Percentiles rank a stretch among this genome's conserved stretches.
Evolutionary conservation across 2,113 vertebrate genomes (phyloP).

Genomic region (Galbula dea): DNA sequence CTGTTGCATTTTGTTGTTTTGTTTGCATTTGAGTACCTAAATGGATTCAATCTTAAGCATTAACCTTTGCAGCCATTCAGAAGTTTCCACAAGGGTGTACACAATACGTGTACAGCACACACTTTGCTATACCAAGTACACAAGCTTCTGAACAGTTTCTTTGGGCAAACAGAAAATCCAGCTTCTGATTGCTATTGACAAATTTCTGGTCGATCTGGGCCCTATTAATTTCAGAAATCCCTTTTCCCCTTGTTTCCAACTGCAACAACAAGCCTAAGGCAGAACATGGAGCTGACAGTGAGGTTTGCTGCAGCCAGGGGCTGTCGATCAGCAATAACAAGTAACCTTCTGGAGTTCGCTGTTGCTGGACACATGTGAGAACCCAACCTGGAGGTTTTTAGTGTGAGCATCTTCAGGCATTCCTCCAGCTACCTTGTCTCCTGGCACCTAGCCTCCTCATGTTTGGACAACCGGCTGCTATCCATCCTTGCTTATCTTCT

Average conservation of each 20-base stretch:
- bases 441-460: conserved; percentile 8
- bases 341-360: neutral
- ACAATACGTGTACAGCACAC: no score
- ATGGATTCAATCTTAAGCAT: neutral
- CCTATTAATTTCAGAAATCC: neutral
- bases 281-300: neutral
- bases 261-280: neutral
- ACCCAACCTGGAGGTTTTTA: neutral
- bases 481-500: conserved; percentile 17
- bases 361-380: neutral
- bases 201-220: neutral
- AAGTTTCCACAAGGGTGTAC: neutral
- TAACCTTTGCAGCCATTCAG: neutral
- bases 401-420: neutral
- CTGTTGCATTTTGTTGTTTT: neutral
- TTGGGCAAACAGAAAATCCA: neutral
- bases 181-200: neutral
- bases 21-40: neutral
- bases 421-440: neutral
- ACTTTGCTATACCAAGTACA: neutral
- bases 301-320: neutral
- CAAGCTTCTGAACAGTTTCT: accelerated
- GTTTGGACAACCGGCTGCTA: neutral
- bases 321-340: neutral
- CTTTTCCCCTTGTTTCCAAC: neutral